Conservation (phyloP, 2,113 vertebrate genomes). For the Hoplias malabaricus region DNA sequence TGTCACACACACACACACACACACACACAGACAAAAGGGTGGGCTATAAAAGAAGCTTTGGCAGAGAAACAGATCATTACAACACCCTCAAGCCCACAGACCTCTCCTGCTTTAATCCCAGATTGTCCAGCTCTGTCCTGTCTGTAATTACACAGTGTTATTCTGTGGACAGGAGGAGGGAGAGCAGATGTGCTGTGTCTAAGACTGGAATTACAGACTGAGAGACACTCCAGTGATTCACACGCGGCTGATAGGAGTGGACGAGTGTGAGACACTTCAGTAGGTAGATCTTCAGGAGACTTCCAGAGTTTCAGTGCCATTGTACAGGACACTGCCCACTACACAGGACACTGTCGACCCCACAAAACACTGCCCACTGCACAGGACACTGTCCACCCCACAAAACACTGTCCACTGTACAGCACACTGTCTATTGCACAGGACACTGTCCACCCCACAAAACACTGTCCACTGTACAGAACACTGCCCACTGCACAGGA, state of each 20-base stretch:
- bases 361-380: too few species aligned
- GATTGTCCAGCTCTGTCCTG: slow-evolving; percentile 74
- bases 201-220: slow-evolving; percentile 79
- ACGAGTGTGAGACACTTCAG: background rate
- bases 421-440: too few species aligned
- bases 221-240: slow-evolving; percentile 61
- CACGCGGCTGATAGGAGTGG: slow-evolving; percentile 44
- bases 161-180: too few species aligned
- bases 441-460: too few species aligned
- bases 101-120: slow-evolving; percentile 69
- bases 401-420: too few species aligned
- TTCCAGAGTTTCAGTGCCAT: too few species aligned
- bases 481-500: too few species aligned
- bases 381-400: too few species aligned
- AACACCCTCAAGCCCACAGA: slow-evolving; percentile 47
- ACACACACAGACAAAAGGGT: background rate
- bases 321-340: too few species aligned
- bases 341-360: too few species aligned
- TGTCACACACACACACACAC: too few species aligned
- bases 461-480: too few species aligned
- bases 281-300: slow-evolving; percentile 28
- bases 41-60: background rate
- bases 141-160: slow-evolving; percentile 78
- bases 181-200: slow-evolving; percentile 80
- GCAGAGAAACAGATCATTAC: slow-evolving; percentile 67